Evolutionary conservation across 2,888 invertebrate genomes (phyloP).

Genomic region (Aspidapion aeneum): DNA sequence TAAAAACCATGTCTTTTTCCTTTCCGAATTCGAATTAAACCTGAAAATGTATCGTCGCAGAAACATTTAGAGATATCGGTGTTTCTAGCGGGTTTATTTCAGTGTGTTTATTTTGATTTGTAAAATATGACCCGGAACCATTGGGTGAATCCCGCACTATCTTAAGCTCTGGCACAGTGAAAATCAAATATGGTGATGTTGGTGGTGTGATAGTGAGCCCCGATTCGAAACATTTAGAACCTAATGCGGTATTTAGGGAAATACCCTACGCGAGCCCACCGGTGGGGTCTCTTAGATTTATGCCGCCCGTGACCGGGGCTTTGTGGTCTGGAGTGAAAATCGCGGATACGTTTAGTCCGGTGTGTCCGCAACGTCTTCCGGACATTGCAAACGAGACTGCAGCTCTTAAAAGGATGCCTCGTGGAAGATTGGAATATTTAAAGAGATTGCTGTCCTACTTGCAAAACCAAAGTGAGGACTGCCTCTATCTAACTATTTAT

Average conservation of each 20-base stretch:
- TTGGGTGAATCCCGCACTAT: constrained; percentile 42
- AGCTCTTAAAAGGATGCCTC: constrained; percentile 80
- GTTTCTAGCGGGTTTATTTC: background rate
- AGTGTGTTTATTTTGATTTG: constrained; percentile 24
- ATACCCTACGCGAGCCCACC: constrained; percentile 95
- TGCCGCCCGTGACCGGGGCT: constrained; percentile 93
- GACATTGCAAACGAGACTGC: constrained; percentile 82
- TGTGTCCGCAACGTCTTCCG: constrained; percentile 89
- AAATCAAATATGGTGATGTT: constrained; percentile 85
- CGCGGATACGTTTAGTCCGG: constrained; percentile 83
- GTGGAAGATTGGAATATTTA: constrained; percentile 83
- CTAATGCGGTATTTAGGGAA: constrained; percentile 90
- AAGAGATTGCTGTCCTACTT: constrained; percentile 83
- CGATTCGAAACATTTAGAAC: constrained; percentile 76
- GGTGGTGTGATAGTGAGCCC: constrained; percentile 81
- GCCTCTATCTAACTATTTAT: constrained; percentile 94
- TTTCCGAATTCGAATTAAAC: no score
- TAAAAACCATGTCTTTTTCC: no score
- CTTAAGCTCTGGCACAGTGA: constrained; percentile 78
- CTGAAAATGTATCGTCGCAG: no score
- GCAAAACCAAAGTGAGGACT: constrained; percentile 93
- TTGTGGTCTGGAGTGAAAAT: constrained; percentile 88
- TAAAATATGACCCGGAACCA: constrained; percentile 35
- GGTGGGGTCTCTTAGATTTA: constrained; percentile 83
- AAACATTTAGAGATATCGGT: no score